These are phyloP conservation scores for Phocides pigmalion DNA, from an alignment of 1,140 invertebrate species.

Conservation along the genomic window DNA sequence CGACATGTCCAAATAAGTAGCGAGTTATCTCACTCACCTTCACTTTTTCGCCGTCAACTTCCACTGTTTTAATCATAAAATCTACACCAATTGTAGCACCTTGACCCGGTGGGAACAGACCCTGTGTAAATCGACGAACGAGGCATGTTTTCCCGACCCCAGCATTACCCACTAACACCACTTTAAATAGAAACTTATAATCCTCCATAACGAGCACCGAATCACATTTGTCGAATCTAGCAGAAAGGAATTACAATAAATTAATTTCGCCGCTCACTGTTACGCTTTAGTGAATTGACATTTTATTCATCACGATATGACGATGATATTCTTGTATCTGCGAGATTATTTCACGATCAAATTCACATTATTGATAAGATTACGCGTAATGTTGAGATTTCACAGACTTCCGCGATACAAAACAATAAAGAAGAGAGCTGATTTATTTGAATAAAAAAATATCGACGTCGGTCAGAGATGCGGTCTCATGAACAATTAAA, in stretches of 20 bases:
- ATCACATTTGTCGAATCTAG: conserved; percentile 69
- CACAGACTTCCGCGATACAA: conserved; percentile 34
- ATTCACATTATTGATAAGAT: conserved; percentile 62
- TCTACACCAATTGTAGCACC: conserved; percentile 99
- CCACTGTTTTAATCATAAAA: conserved; percentile 99
- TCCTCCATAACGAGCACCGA: conserved; percentile 92
- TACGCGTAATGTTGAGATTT: conserved; percentile 13
- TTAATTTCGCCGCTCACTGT: conserved; percentile 60
- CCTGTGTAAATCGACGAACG: conserved; percentile 95
- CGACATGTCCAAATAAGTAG: conserved; percentile 6
- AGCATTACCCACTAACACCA: conserved; percentile 97
- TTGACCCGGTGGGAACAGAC: conserved; percentile 97
- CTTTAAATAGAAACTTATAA: conserved; percentile 99
- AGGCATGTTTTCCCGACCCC: conserved; percentile 98
- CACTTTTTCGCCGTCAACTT: conserved; percentile 99
- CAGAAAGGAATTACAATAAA: conserved; percentile 59
- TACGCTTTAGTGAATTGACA: conserved; percentile 75
- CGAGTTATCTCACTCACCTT: conserved; percentile 87
- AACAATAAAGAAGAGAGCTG: conserved; percentile 49
- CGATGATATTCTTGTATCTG: conserved; percentile 53
- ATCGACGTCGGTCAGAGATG: conserved; percentile 38
- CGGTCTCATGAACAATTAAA: too few relatives aligned
- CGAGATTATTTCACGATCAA: conserved; percentile 61
- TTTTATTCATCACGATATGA: conserved; percentile 57
- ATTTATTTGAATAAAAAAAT: conserved; percentile 39